Conservation (phyloP, 2,888 invertebrate genomes). For the Idaea biselata region DNA sequence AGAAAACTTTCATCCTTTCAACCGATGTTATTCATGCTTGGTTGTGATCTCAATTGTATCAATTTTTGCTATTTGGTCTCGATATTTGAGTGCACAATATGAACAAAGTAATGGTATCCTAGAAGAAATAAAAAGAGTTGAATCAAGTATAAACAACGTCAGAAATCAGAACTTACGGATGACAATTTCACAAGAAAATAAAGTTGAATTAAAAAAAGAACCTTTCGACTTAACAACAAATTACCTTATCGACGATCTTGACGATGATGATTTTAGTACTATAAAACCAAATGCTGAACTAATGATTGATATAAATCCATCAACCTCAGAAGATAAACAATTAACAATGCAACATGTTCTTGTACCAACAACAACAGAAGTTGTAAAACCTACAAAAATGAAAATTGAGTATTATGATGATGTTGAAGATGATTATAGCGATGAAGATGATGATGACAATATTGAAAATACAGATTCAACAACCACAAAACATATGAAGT, state of each 20-base stretch:
- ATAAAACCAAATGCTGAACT: too few species aligned
- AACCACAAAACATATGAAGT: neutral
- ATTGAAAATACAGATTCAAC: neutral
- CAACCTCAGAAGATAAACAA: too few species aligned
- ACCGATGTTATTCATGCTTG: neutral
- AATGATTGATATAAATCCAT: neutral
- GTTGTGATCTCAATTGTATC: slow-evolving; percentile 5
- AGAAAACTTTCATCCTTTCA: slow-evolving; percentile 6
- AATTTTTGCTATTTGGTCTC: neutral
- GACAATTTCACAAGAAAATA: neutral
- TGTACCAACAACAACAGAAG: too few species aligned
- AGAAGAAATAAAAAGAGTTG: neutral
- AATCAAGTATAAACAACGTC: neutral
- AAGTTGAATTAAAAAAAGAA: neutral
- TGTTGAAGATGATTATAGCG: neutral
- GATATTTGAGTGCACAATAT: slow-evolving; percentile 1
- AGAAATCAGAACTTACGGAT: neutral
- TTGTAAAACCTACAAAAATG: neutral
- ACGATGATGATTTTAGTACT: too few species aligned
- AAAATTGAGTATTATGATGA: neutral
- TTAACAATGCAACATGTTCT: too few species aligned
- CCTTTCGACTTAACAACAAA: neutral
- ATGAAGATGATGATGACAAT: neutral
- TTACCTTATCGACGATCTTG: neutral
- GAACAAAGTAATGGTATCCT: neutral